These are phyloP conservation scores for Aphidius colemani DNA, from an alignment of 2,888 invertebrate species.

Conservation along the genomic window DNA sequence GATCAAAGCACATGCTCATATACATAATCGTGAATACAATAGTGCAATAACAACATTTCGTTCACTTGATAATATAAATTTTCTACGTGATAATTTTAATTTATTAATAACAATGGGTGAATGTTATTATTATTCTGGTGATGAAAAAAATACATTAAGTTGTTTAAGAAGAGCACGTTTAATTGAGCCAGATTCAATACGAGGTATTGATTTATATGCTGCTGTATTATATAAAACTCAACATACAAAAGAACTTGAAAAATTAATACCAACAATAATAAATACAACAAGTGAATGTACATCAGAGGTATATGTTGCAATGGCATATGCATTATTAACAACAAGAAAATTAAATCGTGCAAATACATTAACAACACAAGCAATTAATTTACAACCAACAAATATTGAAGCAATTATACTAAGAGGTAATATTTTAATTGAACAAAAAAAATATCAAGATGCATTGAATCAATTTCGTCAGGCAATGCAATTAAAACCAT, in stretches of 20 bases:
- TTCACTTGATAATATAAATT: constrained; percentile 69
- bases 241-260: constrained; percentile 67
- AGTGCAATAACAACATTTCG: constrained; percentile 71
- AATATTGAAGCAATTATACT: constrained; percentile 76
- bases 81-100: constrained; percentile 71
- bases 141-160: constrained; percentile 69
- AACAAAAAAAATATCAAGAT: constrained; percentile 70
- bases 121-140: constrained; percentile 74
- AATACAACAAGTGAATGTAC: constrained; percentile 63
- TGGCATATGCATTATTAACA: constrained; percentile 73
- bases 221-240: constrained; percentile 67
- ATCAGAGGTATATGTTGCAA: constrained; percentile 76
- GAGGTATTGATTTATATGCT: constrained; percentile 68
- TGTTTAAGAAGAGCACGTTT: constrained; percentile 61
- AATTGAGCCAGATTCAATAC: constrained; percentile 54
- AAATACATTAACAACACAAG: constrained; percentile 75
- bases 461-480: constrained; percentile 71
- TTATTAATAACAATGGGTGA: constrained; percentile 73
- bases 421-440: constrained; percentile 71
- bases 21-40: constrained; percentile 71
- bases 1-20: constrained; percentile 69
- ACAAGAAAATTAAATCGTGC: constrained; percentile 71
- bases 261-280: constrained; percentile 62
- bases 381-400: constrained; percentile 67
- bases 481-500: constrained; percentile 68